These are phyloP conservation scores for Pocillopora meandrina DNA, from an alignment of 92 coral and sea anemone species.

Conservation along the genomic window DNA sequence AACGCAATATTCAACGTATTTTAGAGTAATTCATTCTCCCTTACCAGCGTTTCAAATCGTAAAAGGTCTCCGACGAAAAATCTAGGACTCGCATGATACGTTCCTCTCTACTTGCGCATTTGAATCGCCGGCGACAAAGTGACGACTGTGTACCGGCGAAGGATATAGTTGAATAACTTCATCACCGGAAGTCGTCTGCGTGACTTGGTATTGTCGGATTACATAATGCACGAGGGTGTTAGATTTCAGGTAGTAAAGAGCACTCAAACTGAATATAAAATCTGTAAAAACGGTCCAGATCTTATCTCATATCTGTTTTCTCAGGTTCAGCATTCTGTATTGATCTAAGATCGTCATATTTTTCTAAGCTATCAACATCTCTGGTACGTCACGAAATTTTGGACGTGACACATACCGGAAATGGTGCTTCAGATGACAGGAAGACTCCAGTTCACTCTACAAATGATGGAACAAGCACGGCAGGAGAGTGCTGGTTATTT, in stretches of 20 bases:
- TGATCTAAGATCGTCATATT: background rate
- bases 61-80: background rate
- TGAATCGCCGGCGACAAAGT: background rate
- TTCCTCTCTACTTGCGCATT: background rate
- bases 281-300: no score
- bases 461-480: no score
- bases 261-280: no score
- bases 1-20: background rate
- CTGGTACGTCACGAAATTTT: constrained; percentile 8
- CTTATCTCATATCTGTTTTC: no score
- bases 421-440: background rate
- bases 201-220: background rate
- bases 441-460: background rate
- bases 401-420: constrained; percentile 25
- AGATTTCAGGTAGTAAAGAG: background rate
- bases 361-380: background rate
- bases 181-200: constrained; percentile 27
- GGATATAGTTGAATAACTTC: background rate
- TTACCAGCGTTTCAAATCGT: constrained; percentile 25
- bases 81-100: constrained; percentile 9
- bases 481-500: no score
- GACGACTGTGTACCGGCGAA: constrained; percentile 5
- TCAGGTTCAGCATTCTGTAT: background rate
- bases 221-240: background rate
- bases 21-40: background rate